Evolutionary conservation across 2,888 invertebrate species (phyloP).

Genomic region (Stenotaenia linearis): DNA sequence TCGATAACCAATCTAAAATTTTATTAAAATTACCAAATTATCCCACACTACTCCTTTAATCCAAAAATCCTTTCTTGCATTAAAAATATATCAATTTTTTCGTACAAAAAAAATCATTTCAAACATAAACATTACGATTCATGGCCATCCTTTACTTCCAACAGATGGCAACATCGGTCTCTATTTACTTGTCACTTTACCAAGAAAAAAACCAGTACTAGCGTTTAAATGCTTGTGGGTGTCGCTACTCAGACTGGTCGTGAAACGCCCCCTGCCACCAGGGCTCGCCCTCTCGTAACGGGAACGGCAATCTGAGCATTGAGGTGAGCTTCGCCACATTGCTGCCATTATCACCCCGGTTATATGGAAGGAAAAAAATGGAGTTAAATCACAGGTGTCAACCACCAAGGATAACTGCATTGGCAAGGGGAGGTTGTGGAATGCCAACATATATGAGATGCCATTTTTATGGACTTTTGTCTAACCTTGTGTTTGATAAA

Average conservation of each 20-base stretch:
- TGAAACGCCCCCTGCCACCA: constrained; percentile 12
- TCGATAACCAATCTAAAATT: no score
- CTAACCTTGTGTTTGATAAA: background rate
- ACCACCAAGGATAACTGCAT: constrained; percentile 19
- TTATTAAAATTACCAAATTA: no score
- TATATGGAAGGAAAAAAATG: background rate
- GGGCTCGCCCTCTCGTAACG: background rate
- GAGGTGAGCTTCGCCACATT: constrained; percentile 7
- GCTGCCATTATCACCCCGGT: constrained; percentile 2
- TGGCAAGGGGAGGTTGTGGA: constrained; percentile 5
- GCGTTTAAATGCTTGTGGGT: background rate
- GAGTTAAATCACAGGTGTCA: constrained; percentile 15
- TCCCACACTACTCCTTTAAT: no score
- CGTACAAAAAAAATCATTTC: no score
- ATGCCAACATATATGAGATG: constrained; percentile 7
- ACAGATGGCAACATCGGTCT: background rate
- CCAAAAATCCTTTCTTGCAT: no score
- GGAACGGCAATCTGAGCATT: background rate
- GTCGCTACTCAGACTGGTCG: background rate
- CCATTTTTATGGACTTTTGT: constrained; percentile 13
- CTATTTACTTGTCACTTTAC: background rate
- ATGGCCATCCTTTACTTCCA: background rate
- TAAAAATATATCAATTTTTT: no score
- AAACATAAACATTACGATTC: no score
- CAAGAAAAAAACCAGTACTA: background rate